Base-by-base conservation (phyloP, 2,113 vertebrate genomes). In the Psophia crepitans region DNA sequence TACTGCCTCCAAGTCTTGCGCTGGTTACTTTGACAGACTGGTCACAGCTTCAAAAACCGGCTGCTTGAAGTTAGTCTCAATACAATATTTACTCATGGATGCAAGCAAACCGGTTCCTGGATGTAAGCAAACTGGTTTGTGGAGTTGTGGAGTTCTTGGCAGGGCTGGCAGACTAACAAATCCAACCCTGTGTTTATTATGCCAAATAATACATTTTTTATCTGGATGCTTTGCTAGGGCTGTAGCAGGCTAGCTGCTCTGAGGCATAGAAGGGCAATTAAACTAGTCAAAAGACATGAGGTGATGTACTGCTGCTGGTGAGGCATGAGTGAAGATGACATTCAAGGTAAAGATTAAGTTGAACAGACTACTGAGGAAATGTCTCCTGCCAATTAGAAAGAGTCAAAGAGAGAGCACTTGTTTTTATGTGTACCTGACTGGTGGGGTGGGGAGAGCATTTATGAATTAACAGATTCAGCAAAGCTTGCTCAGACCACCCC, bases 41-140 rank as follows among this genome's bases (percentile, higher is more conserved):
- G 10, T 44, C 35, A 4, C 49, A n/a, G 43, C 64, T 77, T 69
- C 44, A 61, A 70, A 80, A 74, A 17, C 17, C 4, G 4, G 11
- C 32, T 76, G 48, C 58, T 60, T 64, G 11, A 56, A 43, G 22
- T 73, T 26, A 60, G 30, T 79, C 58, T 69, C 30, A 37, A 32
- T 49, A n/a, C 44, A 39, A 9, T 53, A 51, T 53, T 53, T 9
- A 87, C 5, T 14, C 8, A 54, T 0, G 0, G 24, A 30, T 48
- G 19, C 30, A 70, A 87, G 49, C 43, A 87, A 56, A 87, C 20
- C 26, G 16, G 18, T 61, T 93, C 35, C 33, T 81, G 58, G 24
- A 30, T 48, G 19, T 33, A 70, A 87, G 49, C 43, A 87, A 56
- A 87, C 20, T 26, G 14, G 18, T 61, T 93, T 30, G 30, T 81